Conservation (phyloP, 1,140 invertebrate species). For the Lasioglossum albipes region DNA sequence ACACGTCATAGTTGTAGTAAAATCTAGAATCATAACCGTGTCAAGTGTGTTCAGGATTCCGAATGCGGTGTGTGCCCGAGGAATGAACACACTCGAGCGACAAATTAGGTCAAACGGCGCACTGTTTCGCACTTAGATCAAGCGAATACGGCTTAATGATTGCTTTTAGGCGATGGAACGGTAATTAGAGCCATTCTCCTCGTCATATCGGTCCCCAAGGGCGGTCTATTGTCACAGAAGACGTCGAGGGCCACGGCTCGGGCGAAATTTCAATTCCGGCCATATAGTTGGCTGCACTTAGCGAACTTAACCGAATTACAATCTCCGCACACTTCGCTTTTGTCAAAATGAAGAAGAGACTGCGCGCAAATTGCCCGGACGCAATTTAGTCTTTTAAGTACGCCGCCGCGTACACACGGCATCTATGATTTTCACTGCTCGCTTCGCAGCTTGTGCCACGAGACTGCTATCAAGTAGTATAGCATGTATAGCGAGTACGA, state of each 20-base stretch:
- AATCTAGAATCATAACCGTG: neutral
- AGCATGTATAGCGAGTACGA: neutral
- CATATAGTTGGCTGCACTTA: slow-evolving; percentile 50
- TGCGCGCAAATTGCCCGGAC: slow-evolving; percentile 39
- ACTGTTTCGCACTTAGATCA: slow-evolving; percentile 38
- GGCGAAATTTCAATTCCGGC: slow-evolving; percentile 40
- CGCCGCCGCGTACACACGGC: slow-evolving; percentile 8
- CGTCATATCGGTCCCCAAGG: slow-evolving; percentile 24
- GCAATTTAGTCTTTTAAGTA: slow-evolving; percentile 33
- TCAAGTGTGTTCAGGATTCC: neutral
- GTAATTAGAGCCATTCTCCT: slow-evolving; percentile 52
- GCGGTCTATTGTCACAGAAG: slow-evolving; percentile 45
- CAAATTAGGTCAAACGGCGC: slow-evolving; percentile 40
- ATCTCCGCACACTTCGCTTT: slow-evolving; percentile 40
- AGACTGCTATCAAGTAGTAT: neutral
- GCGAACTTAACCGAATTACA: slow-evolving; percentile 59
- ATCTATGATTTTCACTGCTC: neutral
- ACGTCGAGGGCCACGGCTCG: slow-evolving; percentile 26
- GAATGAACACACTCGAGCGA: neutral
- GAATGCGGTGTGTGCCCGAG: neutral
- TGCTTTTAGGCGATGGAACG: slow-evolving; percentile 53
- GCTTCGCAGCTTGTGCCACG: neutral
- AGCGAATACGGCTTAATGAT: slow-evolving; percentile 29
- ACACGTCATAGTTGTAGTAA: too few relatives aligned
- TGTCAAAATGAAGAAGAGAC: slow-evolving; percentile 36